Evolutionary conservation across 2,113 vertebrate species (phyloP).

Genomic region (Blennius ocellaris): DNA sequence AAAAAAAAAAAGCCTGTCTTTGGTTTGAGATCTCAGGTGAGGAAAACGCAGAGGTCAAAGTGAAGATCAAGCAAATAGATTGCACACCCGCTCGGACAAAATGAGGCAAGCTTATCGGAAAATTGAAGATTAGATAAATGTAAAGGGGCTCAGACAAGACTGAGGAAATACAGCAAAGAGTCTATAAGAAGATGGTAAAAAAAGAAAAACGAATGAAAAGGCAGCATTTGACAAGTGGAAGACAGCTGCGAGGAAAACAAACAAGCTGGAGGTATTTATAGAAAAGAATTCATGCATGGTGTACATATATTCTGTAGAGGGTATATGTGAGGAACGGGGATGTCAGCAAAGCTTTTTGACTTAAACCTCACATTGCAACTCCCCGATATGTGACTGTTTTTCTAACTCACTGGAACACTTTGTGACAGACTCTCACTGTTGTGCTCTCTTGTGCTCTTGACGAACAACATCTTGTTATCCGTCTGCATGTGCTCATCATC

Average conservation of each 20-base stretch:
- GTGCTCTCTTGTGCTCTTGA: constrained; percentile 25
- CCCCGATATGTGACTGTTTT: constrained; percentile 16
- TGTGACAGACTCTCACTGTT: neutral
- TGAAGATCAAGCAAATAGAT: neutral
- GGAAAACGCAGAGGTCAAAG: neutral
- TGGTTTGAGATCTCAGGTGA: constrained; percentile 14
- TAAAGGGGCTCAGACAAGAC: constrained; percentile 1
- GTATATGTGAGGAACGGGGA: constrained; percentile 1
- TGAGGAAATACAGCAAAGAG: neutral
- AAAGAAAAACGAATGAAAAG: constrained; percentile 1
- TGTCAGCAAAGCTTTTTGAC: neutral
- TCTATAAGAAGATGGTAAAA: neutral
- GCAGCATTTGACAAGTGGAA: neutral
- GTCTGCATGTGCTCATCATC: constrained; percentile 16
- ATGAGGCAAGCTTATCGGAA: neutral
- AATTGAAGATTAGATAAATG: neutral
- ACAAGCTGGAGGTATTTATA: constrained; percentile 17
- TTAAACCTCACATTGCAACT: constrained; percentile 14
- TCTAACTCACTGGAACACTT: neutral
- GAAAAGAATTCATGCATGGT: constrained; percentile 6
- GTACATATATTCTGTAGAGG: constrained; percentile 32
- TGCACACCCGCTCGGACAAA: neutral
- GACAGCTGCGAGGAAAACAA: constrained; percentile 14
- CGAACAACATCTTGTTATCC: constrained; percentile 9
- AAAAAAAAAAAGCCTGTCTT: neutral